phyloP scores from a whole-genome alignment of 2,888 invertebrate genomes.

The Dynastes hyllus region DNA sequence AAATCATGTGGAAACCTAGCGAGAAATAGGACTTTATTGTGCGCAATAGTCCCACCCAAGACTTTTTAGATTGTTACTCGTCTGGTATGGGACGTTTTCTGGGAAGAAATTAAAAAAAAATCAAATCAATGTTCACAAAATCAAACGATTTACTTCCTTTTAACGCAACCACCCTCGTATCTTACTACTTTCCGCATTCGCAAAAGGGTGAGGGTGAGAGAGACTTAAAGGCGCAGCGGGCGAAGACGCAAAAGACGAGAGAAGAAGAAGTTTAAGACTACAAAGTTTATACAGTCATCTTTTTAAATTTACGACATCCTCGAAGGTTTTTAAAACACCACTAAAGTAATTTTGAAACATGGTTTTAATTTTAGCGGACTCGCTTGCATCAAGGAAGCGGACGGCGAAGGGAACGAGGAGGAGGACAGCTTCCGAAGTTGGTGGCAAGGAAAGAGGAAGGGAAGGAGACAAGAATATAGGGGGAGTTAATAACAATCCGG shows the following conservation, averaged over 20 bases:
- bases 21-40: no score
- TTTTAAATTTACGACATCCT: slow-evolving; percentile 71
- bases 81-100: no score
- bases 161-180: slow-evolving; percentile 35
- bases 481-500: neutral
- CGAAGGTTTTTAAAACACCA: slow-evolving; percentile 70
- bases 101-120: no score
- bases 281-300: slow-evolving; percentile 70
- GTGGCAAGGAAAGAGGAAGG: neutral
- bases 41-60: no score
- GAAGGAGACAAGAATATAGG: neutral
- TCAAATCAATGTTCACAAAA: neutral
- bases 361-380: slow-evolving; percentile 70
- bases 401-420: neutral
- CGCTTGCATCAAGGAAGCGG: slow-evolving; percentile 25
- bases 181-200: slow-evolving; percentile 13
- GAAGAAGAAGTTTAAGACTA: slow-evolving; percentile 64
- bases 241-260: slow-evolving; percentile 53
- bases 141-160: neutral
- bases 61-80: no score
- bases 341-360: slow-evolving; percentile 71
- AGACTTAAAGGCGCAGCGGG: slow-evolving; percentile 51
- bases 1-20: no score
- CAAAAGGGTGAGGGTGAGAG: slow-evolving; percentile 16
- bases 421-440: neutral